phyloP scores from a whole-genome alignment of 2,113 vertebrate genomes.

The Oryzias javanicus region DNA sequence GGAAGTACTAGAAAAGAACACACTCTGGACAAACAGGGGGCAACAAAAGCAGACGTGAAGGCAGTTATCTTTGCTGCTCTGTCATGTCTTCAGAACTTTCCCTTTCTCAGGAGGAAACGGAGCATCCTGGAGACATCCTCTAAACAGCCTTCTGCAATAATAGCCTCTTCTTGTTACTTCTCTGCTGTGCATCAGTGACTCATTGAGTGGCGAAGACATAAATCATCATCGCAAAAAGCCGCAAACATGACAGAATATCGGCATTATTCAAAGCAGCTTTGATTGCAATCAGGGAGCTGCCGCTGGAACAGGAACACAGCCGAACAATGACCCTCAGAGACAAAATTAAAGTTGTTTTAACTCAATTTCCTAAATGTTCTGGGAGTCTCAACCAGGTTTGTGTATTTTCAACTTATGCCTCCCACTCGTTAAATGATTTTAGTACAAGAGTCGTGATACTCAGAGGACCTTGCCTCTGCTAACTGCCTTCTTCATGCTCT shows the following conservation, averaged over 20 bases:
- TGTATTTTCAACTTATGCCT: slow-evolving; percentile 20
- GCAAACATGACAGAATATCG: slow-evolving; percentile 8
- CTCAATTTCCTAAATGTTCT: slow-evolving; percentile 3
- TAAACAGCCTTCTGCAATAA: slow-evolving; percentile 51
- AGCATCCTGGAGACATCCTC: slow-evolving; percentile 25
- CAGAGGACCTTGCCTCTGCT: slow-evolving; percentile 11
- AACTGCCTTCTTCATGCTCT: background rate
- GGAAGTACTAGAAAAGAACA: slow-evolving; percentile 12
- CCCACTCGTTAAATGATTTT: slow-evolving; percentile 41
- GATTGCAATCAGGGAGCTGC: slow-evolving; percentile 21
- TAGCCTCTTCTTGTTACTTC: slow-evolving; percentile 33
- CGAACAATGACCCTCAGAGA: background rate
- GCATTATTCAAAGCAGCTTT: background rate
- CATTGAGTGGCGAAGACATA: slow-evolving; percentile 22
- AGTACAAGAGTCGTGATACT: slow-evolving; percentile 41
- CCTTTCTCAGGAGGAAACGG: slow-evolving; percentile 41
- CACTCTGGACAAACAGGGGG: slow-evolving; percentile 24
- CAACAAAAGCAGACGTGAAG: background rate
- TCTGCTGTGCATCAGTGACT: slow-evolving; percentile 33
- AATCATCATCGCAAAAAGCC: background rate
- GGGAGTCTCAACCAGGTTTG: slow-evolving; percentile 5
- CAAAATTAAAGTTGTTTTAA: background rate
- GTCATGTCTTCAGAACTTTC: slow-evolving; percentile 22
- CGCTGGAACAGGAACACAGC: slow-evolving; percentile 12
- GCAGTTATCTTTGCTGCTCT: slow-evolving; percentile 27